A percentile compares a stretch with the other conserved stretches of the same genome.
phyloP scores from a whole-genome alignment of 2,797 vertebrate species.

The Toxotes lorentzi region DNA sequence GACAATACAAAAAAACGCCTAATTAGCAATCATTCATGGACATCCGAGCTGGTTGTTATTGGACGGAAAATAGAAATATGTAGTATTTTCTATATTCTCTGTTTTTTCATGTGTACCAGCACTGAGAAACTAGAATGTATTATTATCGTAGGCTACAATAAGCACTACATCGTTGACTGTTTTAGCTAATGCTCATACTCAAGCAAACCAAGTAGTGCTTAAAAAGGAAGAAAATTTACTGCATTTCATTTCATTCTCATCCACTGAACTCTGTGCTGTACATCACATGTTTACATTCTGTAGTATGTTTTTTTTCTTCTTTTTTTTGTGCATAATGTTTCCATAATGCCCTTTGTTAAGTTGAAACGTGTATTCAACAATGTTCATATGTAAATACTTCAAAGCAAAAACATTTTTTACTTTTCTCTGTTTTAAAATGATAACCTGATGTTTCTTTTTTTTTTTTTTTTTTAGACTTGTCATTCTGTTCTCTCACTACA shows the following conservation, averaged over 20 bases:
- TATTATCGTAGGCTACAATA: conserved; percentile 88
- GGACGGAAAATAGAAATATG: conserved; percentile 82
- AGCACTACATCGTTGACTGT: conserved; percentile 89
- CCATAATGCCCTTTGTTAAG: conserved; percentile 59
- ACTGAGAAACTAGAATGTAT: conserved; percentile 90
- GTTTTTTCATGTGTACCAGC: conserved; percentile 88
- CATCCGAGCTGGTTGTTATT: conserved; percentile 83
- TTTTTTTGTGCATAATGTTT: conserved; percentile 74
- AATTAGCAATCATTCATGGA: conserved; percentile 85
- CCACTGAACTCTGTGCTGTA: conserved; percentile 82
- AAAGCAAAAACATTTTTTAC: conserved; percentile 75
- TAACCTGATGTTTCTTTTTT: conserved; percentile 80
- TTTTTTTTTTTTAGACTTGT: conserved; percentile 64
- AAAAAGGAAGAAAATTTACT: conserved; percentile 78
- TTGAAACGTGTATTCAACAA: conserved; percentile 63
- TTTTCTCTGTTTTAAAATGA: conserved; percentile 61
- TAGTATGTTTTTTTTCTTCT: conserved; percentile 63
- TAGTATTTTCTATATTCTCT: conserved; percentile 86
- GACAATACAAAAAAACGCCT: conserved; percentile 81
- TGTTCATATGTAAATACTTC: conserved; percentile 84
- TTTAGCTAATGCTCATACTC: conserved; percentile 87
- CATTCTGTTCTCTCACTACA: conserved; percentile 80
- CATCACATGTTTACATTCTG: conserved; percentile 84
- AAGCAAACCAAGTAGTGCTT: conserved; percentile 86
- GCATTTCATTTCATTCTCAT: conserved; percentile 79